Conservation (phyloP, 2,113 vertebrate species). For the Pedetes capensis region DNA sequence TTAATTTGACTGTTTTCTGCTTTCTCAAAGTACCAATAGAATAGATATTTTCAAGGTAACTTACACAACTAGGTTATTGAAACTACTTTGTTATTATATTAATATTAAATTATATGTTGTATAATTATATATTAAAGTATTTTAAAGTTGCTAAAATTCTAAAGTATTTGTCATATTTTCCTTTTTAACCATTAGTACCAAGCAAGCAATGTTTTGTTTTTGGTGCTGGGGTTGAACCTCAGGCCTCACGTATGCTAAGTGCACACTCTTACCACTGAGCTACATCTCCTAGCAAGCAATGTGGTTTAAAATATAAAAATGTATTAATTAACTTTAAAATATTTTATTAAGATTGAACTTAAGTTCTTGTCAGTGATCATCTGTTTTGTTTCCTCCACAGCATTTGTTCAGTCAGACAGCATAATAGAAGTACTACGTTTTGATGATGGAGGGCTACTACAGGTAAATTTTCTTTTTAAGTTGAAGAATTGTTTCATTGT, state of each 20-base stretch:
- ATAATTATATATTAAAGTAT: slow-evolving; percentile 18
- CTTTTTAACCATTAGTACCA: not conserved
- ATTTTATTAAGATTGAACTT: slow-evolving; percentile 30
- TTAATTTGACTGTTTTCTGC: not conserved
- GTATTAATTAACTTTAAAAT: slow-evolving; percentile 2
- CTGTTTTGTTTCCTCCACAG: slow-evolving; percentile 84
- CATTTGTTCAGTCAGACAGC: slow-evolving; percentile 97
- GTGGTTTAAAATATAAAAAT: not conserved
- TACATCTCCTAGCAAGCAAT: not conserved
- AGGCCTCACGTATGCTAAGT: not conserved
- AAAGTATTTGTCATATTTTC: not conserved
- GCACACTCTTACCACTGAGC: not conserved
- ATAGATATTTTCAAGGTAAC: not conserved
- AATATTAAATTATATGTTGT: not conserved
- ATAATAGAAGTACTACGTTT: slow-evolving; percentile 98
- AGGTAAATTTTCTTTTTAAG: slow-evolving; percentile 84
- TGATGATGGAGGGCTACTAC: slow-evolving; percentile 95
- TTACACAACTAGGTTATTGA: not conserved
- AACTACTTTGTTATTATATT: slow-evolving; percentile 3
- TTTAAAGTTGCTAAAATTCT: slow-evolving; percentile 23
- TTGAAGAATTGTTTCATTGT: not conserved
- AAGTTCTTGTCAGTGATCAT: slow-evolving; percentile 16
- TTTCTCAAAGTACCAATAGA: not conserved
- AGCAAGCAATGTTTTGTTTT: not conserved
- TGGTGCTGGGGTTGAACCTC: not conserved